Base-by-base conservation (phyloP, 1,140 invertebrate genomes). In the Idris sp. region DNA sequence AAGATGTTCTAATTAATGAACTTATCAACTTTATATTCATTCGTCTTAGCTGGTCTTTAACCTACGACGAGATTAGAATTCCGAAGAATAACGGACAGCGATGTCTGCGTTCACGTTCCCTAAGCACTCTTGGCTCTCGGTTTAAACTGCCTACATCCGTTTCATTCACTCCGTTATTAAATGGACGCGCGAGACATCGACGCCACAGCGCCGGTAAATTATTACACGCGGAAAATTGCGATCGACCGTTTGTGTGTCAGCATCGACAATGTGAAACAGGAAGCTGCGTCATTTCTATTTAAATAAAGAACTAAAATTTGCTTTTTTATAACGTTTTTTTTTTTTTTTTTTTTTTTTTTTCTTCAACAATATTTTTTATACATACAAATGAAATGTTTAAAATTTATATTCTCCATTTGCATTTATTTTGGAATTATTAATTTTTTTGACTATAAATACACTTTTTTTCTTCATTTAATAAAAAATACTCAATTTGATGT, bases 101-200 rank as follows among this genome's bases (percentile, higher is more conserved):
- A 6, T 22, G 53, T 51, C 53, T 65, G 53, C 61, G 58, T 56
- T 64, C 28, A 30, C 30, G 38, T 58, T 51, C 53, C 54, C 61
- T 72, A 59, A 65, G 68, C 59, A 44, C 61, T 43, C 59, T 65
- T 46, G 59, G 58, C 59, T 73, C 48, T 62, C 61, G 41, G 26
- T 7, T 35, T 58, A 64, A 74, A 68, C 71, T 74, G 62, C 48
- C 56, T 62, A 68, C 62, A 74, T 74, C 71, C 71, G 71, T 61
- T 68, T 74, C 58, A 68, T 74, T 74, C 72, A 74, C 28, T 64
- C 40, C 64, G 49, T 74, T 58, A 67, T 67, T 67, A 67, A 64
- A 67, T 53, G 53, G 62, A 68, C 62, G 62, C 56, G 62, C 48
- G 62, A 74, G 53, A 56, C 59, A 65, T 73, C 59, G 69, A 74